These are phyloP conservation scores for Telenomus remus DNA, from an alignment of 1,140 invertebrate species.

Conservation along the genomic window DNA sequence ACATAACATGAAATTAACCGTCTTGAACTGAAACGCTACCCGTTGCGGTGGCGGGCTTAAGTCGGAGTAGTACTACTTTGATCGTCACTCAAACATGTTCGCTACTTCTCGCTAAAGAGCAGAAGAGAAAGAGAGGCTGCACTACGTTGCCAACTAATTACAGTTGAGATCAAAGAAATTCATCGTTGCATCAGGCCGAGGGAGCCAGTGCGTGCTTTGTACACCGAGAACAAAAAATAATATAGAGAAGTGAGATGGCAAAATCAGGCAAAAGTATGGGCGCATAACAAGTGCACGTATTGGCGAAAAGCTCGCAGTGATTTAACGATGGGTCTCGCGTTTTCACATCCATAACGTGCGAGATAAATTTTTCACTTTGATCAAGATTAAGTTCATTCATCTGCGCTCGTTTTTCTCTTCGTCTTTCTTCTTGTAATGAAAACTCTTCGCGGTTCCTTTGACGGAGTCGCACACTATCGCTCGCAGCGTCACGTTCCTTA, in stretches of 20 bases:
- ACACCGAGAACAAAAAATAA: conserved; percentile 37
- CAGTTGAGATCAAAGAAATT: conserved; percentile 74
- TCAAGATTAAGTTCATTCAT: conserved; percentile 34
- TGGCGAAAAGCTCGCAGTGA: conserved; percentile 15
- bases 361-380: conserved; percentile 36
- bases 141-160: conserved; percentile 71
- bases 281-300: conserved; percentile 17
- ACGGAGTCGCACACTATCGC: not conserved
- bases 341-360: conserved; percentile 8
- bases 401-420: conserved; percentile 1
- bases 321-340: conserved; percentile 20
- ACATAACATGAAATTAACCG: conserved; percentile 27
- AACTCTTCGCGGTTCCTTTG: not conserved
- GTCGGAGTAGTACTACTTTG: conserved; percentile 69
- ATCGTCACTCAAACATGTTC: conserved; percentile 74
- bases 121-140: conserved; percentile 36
- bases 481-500: not conserved
- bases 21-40: conserved; percentile 41
- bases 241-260: conserved; percentile 12
- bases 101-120: conserved; percentile 60
- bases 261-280: conserved; percentile 15
- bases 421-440: not conserved
- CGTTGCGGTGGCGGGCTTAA: conserved; percentile 40
- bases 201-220: conserved; percentile 52
- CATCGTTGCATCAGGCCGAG: conserved; percentile 64